Evolutionary conservation across 2,113 vertebrate species (phyloP).

Genomic region (Chascanopsetta lugubris): DNA sequence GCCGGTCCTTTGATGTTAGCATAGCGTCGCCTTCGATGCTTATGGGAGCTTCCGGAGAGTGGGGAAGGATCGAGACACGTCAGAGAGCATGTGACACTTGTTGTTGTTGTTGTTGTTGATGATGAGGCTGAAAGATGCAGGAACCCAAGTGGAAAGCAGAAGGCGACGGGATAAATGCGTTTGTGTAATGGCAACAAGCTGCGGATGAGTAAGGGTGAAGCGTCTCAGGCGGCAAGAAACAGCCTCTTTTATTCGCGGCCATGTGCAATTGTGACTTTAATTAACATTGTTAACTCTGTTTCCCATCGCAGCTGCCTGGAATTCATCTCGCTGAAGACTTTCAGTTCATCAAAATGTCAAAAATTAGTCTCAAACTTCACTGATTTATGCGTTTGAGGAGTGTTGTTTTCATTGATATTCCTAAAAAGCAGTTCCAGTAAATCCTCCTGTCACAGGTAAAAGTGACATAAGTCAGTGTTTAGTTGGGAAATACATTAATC

Average conservation of each 20-base stretch:
- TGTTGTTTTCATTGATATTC: neutral
- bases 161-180: constrained; percentile 63
- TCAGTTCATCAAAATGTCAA: constrained; percentile 30
- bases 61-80: constrained; percentile 72
- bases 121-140: constrained; percentile 62
- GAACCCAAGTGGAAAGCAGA: constrained; percentile 49
- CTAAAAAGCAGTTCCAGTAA: constrained; percentile 6
- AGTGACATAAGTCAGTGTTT: constrained; percentile 21
- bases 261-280: constrained; percentile 37
- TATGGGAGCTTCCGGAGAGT: constrained; percentile 73
- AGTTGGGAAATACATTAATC: constrained; percentile 21
- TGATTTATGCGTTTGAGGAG: neutral
- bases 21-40: constrained; percentile 73
- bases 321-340: constrained; percentile 8
- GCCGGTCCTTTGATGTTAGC: constrained; percentile 76
- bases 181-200: constrained; percentile 62
- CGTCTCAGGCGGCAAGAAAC: constrained; percentile 18
- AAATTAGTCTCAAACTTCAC: neutral
- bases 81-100: constrained; percentile 56
- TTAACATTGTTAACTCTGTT: constrained; percentile 47
- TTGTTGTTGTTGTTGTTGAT: constrained; percentile 65
- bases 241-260: constrained; percentile 40
- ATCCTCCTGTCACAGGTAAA: constrained; percentile 21
- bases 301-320: constrained; percentile 31
- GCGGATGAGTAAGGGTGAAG: constrained; percentile 28